Conservation (phyloP, 2,888 invertebrate genomes). For the Andrena chrysosceles region DNA sequence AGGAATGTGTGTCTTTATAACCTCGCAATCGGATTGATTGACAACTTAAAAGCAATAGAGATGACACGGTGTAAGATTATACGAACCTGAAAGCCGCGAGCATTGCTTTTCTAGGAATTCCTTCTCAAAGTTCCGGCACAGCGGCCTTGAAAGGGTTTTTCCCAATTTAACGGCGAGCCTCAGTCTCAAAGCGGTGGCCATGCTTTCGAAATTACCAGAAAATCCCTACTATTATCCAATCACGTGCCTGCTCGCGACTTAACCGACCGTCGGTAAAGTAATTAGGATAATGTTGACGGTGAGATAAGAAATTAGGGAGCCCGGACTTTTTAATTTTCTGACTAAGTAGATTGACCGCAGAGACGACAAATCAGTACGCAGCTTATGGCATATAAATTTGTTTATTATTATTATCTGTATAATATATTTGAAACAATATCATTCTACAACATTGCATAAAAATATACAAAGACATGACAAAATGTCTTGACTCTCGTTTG, state of each 20-base stretch:
- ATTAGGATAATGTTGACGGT: not conserved
- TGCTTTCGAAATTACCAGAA: constrained; percentile 61
- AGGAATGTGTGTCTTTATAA: constrained; percentile 14
- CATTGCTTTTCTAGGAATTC: constrained; percentile 62
- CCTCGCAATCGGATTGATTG: constrained; percentile 3
- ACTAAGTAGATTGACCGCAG: not conserved
- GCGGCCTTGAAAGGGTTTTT: constrained; percentile 73
- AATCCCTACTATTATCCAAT: not conserved
- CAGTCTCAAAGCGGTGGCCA: constrained; percentile 78
- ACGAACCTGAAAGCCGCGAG: constrained; percentile 70
- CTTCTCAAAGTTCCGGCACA: constrained; percentile 64
- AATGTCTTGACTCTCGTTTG: constrained; percentile 84
- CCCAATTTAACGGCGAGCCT: constrained; percentile 75
- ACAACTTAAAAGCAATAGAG: not conserved
- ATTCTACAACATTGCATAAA: constrained; percentile 85
- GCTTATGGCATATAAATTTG: constrained; percentile 83
- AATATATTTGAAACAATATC: constrained; percentile 85
- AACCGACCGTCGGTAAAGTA: not conserved
- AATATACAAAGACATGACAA: constrained; percentile 85
- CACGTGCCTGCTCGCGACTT: not conserved
- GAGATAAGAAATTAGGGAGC: not conserved
- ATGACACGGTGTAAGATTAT: constrained; percentile 9
- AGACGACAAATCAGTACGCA: not conserved
- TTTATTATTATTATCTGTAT: constrained; percentile 85
- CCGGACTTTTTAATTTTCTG: not conserved